Base-by-base conservation (phyloP, 2,113 vertebrate species). In the Barbus barbus region DNA sequence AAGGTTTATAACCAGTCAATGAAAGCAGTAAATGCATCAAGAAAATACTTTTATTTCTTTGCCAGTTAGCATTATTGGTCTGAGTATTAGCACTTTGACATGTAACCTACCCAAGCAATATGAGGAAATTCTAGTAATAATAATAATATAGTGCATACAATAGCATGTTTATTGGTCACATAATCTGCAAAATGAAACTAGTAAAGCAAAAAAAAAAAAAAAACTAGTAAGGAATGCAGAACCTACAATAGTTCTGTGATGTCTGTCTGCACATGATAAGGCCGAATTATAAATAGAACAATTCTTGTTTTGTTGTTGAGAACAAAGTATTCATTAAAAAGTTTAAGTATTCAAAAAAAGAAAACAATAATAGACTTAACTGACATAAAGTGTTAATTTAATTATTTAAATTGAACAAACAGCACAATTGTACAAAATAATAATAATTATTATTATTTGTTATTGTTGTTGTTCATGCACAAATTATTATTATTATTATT, bases 181-280 rank as follows among this genome's bases (percentile, higher is more conserved):
- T 38, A 22, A 38, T 69, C 33, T 5, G 65, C 4, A 5, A 69
- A 69, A 56, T 16, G 13, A n/a, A n/a, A 22, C 20, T 53, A 7
- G 6, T 53, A 53, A 53, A 36, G 33, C 33, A 36, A 3, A 33
- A 36, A 6, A 36, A 38, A 38, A 38, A 38, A 6, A 7, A 38
- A 65, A 67, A 67, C 16, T 67, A n/a, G n/a, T n/a, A n/a, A n/a
- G 6, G 6, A 16, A 67, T 67, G 53, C 26, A 56, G 1, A 31
- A 56, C n/a, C n/a, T n/a, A 56, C 18, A 76, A 36, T 14, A 77
- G 51, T 78, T 24, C 11, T 77, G 18, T 77, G 48, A 9, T 76
- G 74, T 51, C 3, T 60, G 53, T 60, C 20, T 41, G 4, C 22
- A 61, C 53, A 78, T 28, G 22, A 41, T 41, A 63, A 44, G n/a